Evolutionary conservation across 2,113 vertebrate genomes (phyloP).

Genomic region (Pteropus alecto): DNA sequence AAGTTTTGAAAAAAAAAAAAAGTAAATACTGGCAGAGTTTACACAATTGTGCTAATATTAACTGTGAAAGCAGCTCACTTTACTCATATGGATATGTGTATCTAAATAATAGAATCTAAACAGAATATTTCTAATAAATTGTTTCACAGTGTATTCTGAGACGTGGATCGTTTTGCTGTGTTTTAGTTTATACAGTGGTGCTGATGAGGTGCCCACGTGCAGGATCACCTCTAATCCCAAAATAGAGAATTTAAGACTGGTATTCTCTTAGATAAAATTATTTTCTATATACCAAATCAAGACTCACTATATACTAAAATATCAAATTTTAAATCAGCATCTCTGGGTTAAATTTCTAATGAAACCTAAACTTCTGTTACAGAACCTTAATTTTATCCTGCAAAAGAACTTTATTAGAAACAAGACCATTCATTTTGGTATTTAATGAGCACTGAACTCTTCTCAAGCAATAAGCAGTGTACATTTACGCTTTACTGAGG

Average conservation of each 20-base stretch:
- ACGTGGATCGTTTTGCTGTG: background rate
- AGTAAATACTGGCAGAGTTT: background rate
- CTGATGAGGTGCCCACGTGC: too few relatives aligned
- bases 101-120: background rate
- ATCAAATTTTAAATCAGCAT: background rate
- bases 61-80: background rate
- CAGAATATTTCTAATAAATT: background rate
- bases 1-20: background rate
- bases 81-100: background rate
- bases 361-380: background rate
- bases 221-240: background rate
- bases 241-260: background rate
- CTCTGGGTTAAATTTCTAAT: background rate
- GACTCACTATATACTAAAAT: background rate
- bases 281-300: background rate
- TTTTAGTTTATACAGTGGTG: background rate
- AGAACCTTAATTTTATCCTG: slow-evolving; percentile 2
- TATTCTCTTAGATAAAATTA: background rate
- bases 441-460: background rate
- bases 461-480: background rate
- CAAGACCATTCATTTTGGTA: background rate
- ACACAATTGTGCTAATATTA: background rate
- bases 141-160: background rate
- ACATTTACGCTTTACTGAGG: background rate
- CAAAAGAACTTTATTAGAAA: background rate